Percentiles rank a stretch among this genome's conserved stretches.
Evolutionary conservation across 2,888 invertebrate genomes (phyloP).

Genomic region (Epirrhoe alternata): DNA sequence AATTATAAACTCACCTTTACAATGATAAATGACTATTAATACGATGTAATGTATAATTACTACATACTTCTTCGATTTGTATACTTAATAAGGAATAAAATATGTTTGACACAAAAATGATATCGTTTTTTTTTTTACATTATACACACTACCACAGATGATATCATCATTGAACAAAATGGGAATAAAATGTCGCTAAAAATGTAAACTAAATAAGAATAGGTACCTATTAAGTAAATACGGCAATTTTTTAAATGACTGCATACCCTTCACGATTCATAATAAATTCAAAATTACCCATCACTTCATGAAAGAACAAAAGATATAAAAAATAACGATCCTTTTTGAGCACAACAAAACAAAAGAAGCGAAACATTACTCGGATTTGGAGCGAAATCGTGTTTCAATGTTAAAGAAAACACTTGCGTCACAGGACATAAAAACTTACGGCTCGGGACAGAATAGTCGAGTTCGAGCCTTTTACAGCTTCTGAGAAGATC

Average conservation of each 20-base stretch:
- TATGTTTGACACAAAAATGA: too few relatives aligned
- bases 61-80: too few relatives aligned
- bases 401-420: constrained; percentile 54
- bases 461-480: constrained; percentile 33
- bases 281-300: constrained; percentile 2
- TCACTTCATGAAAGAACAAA: constrained; percentile 18
- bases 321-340: constrained; percentile 36
- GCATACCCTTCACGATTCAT: background rate
- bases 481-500: constrained; percentile 49
- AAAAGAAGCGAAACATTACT: constrained; percentile 50
- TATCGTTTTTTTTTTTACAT: too few relatives aligned
- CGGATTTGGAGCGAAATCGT: constrained; percentile 49
- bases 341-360: constrained; percentile 45
- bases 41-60: too few relatives aligned
- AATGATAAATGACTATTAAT: too few relatives aligned
- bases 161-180: too few relatives aligned
- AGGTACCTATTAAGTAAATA: background rate
- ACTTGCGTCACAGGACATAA: constrained; percentile 62
- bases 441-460: constrained; percentile 52
- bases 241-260: background rate
- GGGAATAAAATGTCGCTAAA: too few relatives aligned
- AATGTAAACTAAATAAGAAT: too few relatives aligned
- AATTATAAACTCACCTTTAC: too few relatives aligned
- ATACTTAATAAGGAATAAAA: too few relatives aligned
- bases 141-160: too few relatives aligned